Base-by-base conservation (phyloP, 1,140 invertebrate species). In the Neodiprion fabricii region DNA sequence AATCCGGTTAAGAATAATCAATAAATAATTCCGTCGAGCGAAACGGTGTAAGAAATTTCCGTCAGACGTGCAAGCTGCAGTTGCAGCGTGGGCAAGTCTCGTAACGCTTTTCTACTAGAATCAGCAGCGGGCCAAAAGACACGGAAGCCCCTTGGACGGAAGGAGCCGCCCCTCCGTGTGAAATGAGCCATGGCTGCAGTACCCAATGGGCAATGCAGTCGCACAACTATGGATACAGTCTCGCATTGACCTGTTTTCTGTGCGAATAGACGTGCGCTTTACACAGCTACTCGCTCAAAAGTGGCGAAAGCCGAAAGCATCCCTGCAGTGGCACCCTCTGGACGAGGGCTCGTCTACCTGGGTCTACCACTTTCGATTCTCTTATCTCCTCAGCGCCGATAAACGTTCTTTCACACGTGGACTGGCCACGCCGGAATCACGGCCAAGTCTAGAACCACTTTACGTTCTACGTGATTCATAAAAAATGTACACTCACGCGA, bases 101-200 rank as follows among this genome's bases (percentile, higher is more conserved):
- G 53, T 61, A 61, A 61, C n/a, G 53, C 53, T 12, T 61, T 17
- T 5, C 53, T 9, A 61, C 50, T 61, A 61, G 53, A 9, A 67
- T 67, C 48, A 40, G 71, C 48, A 61, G 28, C n/a, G 1, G 28
- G 71, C 48, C 8, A 14, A 69, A 70, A 74, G 67, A 74, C 66
- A 73, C 53, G 72, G 67, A 75, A 75, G 28, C 74, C 74, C 53
- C 71, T 23, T 72, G 83, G 73, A 80, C 85, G 82, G 81, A 80
- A 86, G 82, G 82, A 82, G 47, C 14, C 21, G 8, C 83, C 85
- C 83, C 85, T 86, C 84, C 81, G 79, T 79, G 81, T 77, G 77
- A 84, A 89, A 88, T 88, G 85, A 86, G 84, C 88, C 87, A 89
- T 87, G 86, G 82, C 85, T 84, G 84, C 80, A 86, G 81, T 85